Base-by-base conservation (phyloP, 2,888 invertebrate genomes). In the Mimas tiliae region DNA sequence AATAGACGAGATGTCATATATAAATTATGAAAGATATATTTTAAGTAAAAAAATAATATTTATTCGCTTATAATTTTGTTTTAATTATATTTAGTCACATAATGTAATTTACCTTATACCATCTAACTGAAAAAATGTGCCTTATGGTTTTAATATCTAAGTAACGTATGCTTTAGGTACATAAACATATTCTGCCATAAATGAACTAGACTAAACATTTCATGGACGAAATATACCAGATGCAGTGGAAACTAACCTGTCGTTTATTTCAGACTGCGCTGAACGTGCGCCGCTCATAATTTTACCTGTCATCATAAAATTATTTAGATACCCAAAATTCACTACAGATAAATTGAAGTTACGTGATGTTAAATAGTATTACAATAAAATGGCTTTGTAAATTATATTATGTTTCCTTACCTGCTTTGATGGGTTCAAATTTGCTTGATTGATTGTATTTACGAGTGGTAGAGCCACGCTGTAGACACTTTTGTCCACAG, bases 291-390 rank as follows among this genome's bases (percentile, higher is more conserved):
- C 91, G 4, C 58, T 90, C 0, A 68, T 91, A 0, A 74, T 92
- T 48, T 77, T 88, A 67, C 92, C 92, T 3, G 89, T 91, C 0
- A 69, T 91, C 4, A 89, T 92, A 65, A 91, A 89, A 75, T 51
- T 90, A 8, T 85, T 79, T 65, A 79, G 88, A 67, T 90, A 89
- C 67, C 90, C 90, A 6, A 73, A 81, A 68, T 63, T 73, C 52
- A 64, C 63, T 34, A 64, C 48, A 12, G 12, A 52, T 51, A 11
- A 58, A 19, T 34, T 33, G 38, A 16, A 19, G 4, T 9, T 27
- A 4, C 51, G 11, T 9, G 16, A n/a, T 55, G 34, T 16, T 38
- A 38, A 55, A 55, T 55, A 55, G 38, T 33, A 19, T 34, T 38
- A 19, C 19, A 52, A 38, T 55, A 62, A 38, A 38, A 38, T 38